Evolutionary conservation across 2,888 invertebrate species (phyloP), one percentile per base, ranked within the genome.

Genomic region (Neoaliturus tenellus): DNA sequence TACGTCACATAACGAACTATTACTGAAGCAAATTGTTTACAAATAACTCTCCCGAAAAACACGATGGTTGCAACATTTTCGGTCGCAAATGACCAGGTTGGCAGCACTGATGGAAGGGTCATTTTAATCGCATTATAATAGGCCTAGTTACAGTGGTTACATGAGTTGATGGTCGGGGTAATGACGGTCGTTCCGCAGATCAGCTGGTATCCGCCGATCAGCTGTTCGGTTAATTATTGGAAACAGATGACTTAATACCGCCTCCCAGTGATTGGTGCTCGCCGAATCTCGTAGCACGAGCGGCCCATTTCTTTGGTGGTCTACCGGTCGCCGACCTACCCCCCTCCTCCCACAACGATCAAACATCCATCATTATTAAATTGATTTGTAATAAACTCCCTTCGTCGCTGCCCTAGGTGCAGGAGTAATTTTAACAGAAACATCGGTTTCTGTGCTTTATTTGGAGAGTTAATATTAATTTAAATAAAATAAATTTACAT

Each of bases 161-260:
- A n/a, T 14, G 41, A 39, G 6, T 31, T 20, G 71, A 39, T 39
- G 33, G 71, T 35, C 39, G 33, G 17, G 33, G 39, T 33, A 71
- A 71, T 71, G 23, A 39, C 71, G 20, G 71, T 39, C 23, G 71
- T 39, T 39, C 23, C 31, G 28, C 20, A n/a, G n/a, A n/a, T n/a
- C n/a, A n/a, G n/a, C 23, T 31, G 62, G 31, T 62, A 62, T 62
- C 62, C 62, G 62, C 28, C 4, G 71, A 71, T 71, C 71, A 71
- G 71, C 71, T 71, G 71, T 71, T 62, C 20, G 71, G 17, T 33
- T 71, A 71, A 71, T 71, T 71, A 71, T 71, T 71, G 39, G 33
- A 33, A 71, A 39, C 71, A 35, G 71, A 71, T 71, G 71, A 71
- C 71, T 71, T 39, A 62, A 62, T 62, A 62, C 62, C 51, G 51